Evolutionary conservation across 2,888 invertebrate genomes (phyloP), one percentile per base, ranked within the genome.

Genomic region (Craniophora ligustri): DNA sequence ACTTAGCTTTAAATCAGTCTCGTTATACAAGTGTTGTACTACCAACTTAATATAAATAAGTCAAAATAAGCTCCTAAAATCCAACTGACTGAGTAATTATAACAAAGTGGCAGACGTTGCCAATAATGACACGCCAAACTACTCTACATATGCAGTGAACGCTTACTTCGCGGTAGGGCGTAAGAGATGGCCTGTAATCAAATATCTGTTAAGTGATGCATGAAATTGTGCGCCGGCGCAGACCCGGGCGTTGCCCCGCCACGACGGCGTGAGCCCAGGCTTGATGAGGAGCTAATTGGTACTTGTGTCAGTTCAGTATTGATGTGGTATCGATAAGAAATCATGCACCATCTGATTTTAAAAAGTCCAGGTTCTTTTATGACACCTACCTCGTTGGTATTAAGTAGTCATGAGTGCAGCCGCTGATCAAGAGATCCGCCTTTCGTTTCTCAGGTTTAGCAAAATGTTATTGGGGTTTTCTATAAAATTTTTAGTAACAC

Each of bases 201-300:
- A 90, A 88, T 90, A 88, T 87, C 87, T 85, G 82, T 81, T 73
- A 86, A 90, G 85, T 90, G 87, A 88, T 78, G 88, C 91, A 81
- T 91, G 88, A 91, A 89, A 90, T 89, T 86, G 87, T 85, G 80
- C 77, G 79, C 67, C 71, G 72, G 70, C 76, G 79, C 72, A 59
- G 62, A 28, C 32, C 59, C 75, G 88, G 84, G 68, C 88, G 80
- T 85, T 87, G 89, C 85, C 84, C 88, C 71, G 72, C 61, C 72
- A 75, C 67, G 76, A 77, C 79, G 76, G 76, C 79, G 79, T 79
- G 79, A 80, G 76, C 62, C 67, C 57, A 39, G 39, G 30, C 40
- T 58, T 62, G 48, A 67, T 68, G 49, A 75, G 11, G 48, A 57
- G 62, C 48, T 69, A 64, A 73, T 69, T 66, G 63, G 31, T 50